Base-by-base conservation (phyloP, 2,797 vertebrate genomes). In the Pipistrellus kuhlii region DNA sequence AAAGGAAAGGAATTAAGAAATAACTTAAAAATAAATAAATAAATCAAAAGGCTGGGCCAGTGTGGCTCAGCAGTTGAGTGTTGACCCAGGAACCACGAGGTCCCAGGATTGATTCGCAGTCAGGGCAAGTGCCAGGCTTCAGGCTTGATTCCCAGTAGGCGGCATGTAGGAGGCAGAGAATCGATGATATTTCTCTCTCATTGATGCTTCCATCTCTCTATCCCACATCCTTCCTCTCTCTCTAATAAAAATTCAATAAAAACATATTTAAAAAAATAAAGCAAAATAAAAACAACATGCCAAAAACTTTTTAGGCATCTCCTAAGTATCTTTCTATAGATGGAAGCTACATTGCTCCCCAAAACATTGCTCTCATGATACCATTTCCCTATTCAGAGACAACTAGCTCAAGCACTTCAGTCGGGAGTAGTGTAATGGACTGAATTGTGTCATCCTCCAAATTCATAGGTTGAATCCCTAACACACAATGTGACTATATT, bases 291-390 rank as follows among this genome's bases (percentile, higher is more conserved):
- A 82, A 73, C 23, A 48, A 48, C 27, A 53, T 12, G 3, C 59
- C 77, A 18, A 92, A 68, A 76, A 32, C 20, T 71, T 92, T 84
- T 30, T 53, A 81, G 72, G 75, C 41, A 81, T 88, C 85, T 48
- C 75, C 55, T 71, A 83, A 80, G 27, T 81, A 76, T 73, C 44
- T 55, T 80, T 62, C 57, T 59, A 76, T 0, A 84, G 12, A 41
- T 2, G 1, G 30, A 78, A 48, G 51, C 21, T 23, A 57, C 30
- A 32, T 53, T 51, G n/a, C 27, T 88, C 30, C 7, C 21, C 8
- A 35, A 85, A 84, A 85, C 38, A 59, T 12, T 84, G 53, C 46
- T 84, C 72, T 82, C n/a, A 30, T 15, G 1, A 44, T 15, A 3
- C 2, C 8, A 68, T 32, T 82, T 59, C 32, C 57, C 69, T 71